Evolutionary conservation across 2,797 vertebrate species (phyloP).

Genomic region (Tolypeutes matacus): DNA sequence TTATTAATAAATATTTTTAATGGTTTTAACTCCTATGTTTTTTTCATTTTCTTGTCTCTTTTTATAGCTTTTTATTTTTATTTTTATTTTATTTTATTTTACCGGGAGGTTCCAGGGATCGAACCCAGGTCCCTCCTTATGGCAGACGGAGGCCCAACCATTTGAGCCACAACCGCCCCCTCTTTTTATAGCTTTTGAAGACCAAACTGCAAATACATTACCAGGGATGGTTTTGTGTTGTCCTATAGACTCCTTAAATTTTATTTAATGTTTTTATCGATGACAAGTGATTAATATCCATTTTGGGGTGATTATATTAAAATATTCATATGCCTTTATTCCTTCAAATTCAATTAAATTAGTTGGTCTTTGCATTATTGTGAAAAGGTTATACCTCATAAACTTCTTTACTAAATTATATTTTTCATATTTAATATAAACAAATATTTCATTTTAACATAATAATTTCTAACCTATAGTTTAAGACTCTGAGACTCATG

Average conservation of each 20-base stretch:
- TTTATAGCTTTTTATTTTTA: too few species aligned
- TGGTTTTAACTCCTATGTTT: neutral
- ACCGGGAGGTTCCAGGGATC: too few species aligned
- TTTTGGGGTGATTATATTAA: slow-evolving; percentile 58
- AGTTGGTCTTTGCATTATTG: slow-evolving; percentile 13
- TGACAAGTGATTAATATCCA: slow-evolving; percentile 12
- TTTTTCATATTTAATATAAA: slow-evolving; percentile 37
- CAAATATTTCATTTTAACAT: slow-evolving; percentile 16
- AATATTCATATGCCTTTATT: slow-evolving; percentile 23
- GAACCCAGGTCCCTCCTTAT: too few species aligned
- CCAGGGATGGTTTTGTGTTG: slow-evolving; percentile 57
- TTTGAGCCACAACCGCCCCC: too few species aligned
- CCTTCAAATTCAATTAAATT: neutral
- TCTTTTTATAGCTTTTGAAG: slow-evolving; percentile 17
- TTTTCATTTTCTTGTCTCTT: neutral
- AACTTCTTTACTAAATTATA: neutral
- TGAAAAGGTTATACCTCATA: slow-evolving; percentile 34
- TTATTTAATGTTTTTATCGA: slow-evolving; percentile 36
- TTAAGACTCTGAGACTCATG: slow-evolving; percentile 39
- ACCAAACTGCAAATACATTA: slow-evolving; percentile 34
- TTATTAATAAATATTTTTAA: neutral
- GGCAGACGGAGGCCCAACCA: too few species aligned
- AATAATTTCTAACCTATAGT: slow-evolving; percentile 44
- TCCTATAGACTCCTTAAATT: neutral
- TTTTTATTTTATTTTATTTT: too few species aligned